Evolutionary conservation across 2,888 invertebrate genomes (phyloP).

Genomic region (Plebejus argus): DNA sequence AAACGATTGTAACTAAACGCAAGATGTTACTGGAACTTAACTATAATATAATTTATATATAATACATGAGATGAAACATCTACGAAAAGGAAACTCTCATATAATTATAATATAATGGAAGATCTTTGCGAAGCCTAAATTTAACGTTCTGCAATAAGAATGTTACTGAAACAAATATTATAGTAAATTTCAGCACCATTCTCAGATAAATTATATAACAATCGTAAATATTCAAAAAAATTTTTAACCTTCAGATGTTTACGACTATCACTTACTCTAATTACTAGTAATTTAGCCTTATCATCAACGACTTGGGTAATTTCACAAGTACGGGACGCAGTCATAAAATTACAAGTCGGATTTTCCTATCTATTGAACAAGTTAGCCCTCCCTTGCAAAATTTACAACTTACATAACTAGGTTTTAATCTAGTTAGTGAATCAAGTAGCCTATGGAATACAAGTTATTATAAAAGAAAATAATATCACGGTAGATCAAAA

Average conservation of each 20-base stretch:
- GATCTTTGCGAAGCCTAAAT: conserved; percentile 28
- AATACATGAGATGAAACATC: neutral
- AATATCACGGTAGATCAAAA: neutral
- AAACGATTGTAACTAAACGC: neutral
- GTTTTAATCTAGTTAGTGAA: neutral
- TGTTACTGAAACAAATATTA: conserved; percentile 31
- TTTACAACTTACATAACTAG: neutral
- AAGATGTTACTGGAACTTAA: neutral
- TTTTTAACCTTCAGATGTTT: conserved; percentile 23
- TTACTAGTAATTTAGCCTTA: neutral
- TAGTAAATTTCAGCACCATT: conserved; percentile 30
- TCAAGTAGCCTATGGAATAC: neutral
- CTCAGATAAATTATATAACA: conserved; percentile 31
- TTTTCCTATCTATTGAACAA: conserved; percentile 15
- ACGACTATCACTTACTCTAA: neutral
- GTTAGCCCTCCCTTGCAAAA: conserved; percentile 7
- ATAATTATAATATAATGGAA: conserved; percentile 23
- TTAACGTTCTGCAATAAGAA: conserved; percentile 1
- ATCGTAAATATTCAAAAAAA: conserved; percentile 26
- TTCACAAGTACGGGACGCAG: neutral
- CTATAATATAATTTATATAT: too few species aligned
- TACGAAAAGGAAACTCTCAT: conserved; percentile 13
- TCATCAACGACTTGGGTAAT: neutral
- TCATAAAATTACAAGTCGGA: conserved; percentile 10
- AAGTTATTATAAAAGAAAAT: neutral